Conservation (phyloP, 2,797 vertebrate genomes). For the Sebastes oblongus region DNA sequence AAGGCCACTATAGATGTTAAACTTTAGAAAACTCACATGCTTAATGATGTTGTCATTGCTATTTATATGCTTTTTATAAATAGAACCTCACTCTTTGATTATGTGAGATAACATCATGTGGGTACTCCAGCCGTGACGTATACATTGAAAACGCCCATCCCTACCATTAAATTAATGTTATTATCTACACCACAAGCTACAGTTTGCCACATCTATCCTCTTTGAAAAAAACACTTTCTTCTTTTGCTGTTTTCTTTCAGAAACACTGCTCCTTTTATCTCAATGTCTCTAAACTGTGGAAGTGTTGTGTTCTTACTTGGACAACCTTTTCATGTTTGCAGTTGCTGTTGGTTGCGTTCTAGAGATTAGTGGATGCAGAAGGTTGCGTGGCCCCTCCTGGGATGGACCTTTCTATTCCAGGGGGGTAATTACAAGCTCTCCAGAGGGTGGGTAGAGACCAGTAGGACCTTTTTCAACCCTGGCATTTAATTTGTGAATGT, state of each 20-base stretch:
- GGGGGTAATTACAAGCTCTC: conserved; percentile 71
- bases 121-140: neutral
- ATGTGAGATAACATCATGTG: neutral
- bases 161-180: neutral
- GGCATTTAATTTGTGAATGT: conserved; percentile 72
- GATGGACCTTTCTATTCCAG: conserved; percentile 57
- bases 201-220: neutral
- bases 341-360: conserved; percentile 2
- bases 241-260: neutral
- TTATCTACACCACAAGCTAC: neutral
- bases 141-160: neutral
- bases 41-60: neutral
- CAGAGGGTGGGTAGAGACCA: conserved; percentile 65
- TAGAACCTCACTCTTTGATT: neutral
- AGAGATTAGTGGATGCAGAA: conserved; percentile 50
- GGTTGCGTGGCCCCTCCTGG: conserved; percentile 43
- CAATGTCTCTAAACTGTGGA: neutral
- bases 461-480: conserved; percentile 67
- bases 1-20: neutral
- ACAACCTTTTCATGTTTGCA: conserved; percentile 34
- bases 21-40: neutral
- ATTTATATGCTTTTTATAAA: neutral
- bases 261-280: neutral
- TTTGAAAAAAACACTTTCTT: neutral
- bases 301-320: neutral